phyloP scores from a whole-genome alignment of 2,797 vertebrate genomes.

The Ataeniobius toweri region DNA sequence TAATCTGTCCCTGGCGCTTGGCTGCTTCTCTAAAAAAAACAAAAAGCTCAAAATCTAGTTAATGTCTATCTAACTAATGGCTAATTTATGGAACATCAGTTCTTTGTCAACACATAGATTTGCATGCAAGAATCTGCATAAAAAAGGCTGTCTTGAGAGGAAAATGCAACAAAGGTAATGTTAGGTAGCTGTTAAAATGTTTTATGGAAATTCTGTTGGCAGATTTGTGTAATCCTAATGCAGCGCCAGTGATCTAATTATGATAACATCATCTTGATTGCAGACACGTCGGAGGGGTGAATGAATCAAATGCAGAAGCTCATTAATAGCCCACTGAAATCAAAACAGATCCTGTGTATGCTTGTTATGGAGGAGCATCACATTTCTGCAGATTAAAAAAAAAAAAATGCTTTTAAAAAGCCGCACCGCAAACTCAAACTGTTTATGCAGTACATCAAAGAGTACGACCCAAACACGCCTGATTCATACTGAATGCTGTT shows the following conservation, averaged over 20 bases:
- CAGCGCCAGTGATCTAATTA: constrained; percentile 78
- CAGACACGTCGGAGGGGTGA: constrained; percentile 67
- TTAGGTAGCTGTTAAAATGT: constrained; percentile 62
- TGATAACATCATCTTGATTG: constrained; percentile 78
- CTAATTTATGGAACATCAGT: constrained; percentile 65
- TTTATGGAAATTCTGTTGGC: constrained; percentile 70
- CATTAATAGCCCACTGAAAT: constrained; percentile 70
- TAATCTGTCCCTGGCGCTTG: constrained; percentile 18
- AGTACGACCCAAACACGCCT: constrained; percentile 44
- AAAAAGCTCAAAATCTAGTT: constrained; percentile 67
- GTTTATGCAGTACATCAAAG: constrained; percentile 39
- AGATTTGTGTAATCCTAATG: constrained; percentile 69
- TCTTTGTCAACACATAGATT: constrained; percentile 48
- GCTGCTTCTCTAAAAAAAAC: constrained; percentile 22
- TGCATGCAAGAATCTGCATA: constrained; percentile 10
- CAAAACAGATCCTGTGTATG: constrained; percentile 58
- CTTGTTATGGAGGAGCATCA: constrained; percentile 43
- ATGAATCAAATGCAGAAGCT: constrained; percentile 49
- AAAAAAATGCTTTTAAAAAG: constrained; percentile 7
- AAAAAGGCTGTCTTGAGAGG: constrained; percentile 1
- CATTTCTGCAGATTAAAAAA: constrained; percentile 41
- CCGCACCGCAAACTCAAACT: constrained; percentile 19
- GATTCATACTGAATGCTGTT: constrained; percentile 34
- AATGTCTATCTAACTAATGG: constrained; percentile 64
- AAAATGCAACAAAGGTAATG: constrained; percentile 27